Conservation (phyloP, 1,140 invertebrate genomes). For the Calosoma granatense region DNA sequence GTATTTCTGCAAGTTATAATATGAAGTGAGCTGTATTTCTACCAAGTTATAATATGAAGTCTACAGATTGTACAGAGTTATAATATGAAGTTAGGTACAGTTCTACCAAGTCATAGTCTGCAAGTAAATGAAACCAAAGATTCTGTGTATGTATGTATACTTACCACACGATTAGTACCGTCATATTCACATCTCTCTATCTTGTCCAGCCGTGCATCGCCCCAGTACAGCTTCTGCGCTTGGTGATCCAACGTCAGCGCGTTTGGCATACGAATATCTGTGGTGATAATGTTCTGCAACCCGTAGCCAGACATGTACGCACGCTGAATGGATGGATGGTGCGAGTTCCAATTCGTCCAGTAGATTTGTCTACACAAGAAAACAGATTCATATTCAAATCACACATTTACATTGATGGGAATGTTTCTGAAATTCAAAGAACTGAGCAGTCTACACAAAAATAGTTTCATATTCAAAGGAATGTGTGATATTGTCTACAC, state of each 20-base stretch:
- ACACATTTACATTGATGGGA: constrained; percentile 18
- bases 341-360: constrained; percentile 77
- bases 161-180: constrained; percentile 52
- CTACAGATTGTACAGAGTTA: too few species aligned
- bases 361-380: constrained; percentile 46
- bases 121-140: too few species aligned
- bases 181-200: constrained; percentile 68
- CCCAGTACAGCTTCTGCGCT: constrained; percentile 70
- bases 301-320: constrained; percentile 53
- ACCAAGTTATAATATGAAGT: too few species aligned
- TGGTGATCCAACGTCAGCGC: constrained; percentile 63
- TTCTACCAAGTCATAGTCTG: too few species aligned
- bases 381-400: constrained; percentile 10
- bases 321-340: constrained; percentile 61
- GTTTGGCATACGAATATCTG: constrained; percentile 75
- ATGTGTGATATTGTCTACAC: too few species aligned
- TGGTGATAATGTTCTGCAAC: constrained; percentile 58
- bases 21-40: too few species aligned
- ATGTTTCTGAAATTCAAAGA: neutral
- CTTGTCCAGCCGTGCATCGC: constrained; percentile 61
- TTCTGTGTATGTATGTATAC: constrained; percentile 11
- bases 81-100: too few species aligned
- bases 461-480: too few species aligned
- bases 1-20: too few species aligned
- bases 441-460: constrained; percentile 15